Evolutionary conservation across 2,113 vertebrate species (phyloP).

Genomic region (Paradoxurus hermaphroditus): DNA sequence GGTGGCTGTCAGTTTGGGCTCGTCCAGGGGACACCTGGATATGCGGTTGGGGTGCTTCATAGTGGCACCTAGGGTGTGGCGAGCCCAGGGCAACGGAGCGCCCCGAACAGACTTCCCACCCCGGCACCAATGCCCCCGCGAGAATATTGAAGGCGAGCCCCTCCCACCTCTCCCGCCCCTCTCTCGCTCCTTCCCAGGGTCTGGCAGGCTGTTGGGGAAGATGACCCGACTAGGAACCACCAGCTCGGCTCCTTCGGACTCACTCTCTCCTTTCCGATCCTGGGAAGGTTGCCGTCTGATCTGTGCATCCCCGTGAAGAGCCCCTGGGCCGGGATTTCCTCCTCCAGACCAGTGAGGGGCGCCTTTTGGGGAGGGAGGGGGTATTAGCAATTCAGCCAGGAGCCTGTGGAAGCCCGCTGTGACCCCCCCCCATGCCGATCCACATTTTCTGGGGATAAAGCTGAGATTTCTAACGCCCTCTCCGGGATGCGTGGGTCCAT

Average conservation of each 20-base stretch:
- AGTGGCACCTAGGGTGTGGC: neutral
- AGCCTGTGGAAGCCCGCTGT: neutral
- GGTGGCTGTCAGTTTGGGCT: neutral
- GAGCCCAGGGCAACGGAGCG: rapidly evolving
- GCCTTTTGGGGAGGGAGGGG: too few species aligned
- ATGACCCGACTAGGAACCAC: rapidly evolving
- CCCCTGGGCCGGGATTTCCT: rapidly evolving
- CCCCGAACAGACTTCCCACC: neutral
- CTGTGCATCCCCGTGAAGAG: too few species aligned
- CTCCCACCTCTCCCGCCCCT: neutral
- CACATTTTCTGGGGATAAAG: neutral
- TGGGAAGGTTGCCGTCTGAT: neutral
- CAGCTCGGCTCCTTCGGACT: neutral
- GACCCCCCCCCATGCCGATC: neutral
- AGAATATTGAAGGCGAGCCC: neutral
- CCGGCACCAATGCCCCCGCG: rapidly evolving
- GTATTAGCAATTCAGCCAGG: neutral
- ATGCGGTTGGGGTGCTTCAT: too few species aligned
- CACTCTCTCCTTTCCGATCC: neutral
- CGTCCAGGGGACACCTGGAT: neutral
- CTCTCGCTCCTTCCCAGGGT: neutral
- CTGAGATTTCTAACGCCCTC: neutral
- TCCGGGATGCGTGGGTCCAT: neutral
- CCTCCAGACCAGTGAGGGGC: too few species aligned
- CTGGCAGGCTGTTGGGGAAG: too few species aligned